Evolutionary conservation across 64 coral and sea anemone genomes (phyloP), one percentile per base, ranked within the genome.

Genomic region (Acropora yongei): DNA sequence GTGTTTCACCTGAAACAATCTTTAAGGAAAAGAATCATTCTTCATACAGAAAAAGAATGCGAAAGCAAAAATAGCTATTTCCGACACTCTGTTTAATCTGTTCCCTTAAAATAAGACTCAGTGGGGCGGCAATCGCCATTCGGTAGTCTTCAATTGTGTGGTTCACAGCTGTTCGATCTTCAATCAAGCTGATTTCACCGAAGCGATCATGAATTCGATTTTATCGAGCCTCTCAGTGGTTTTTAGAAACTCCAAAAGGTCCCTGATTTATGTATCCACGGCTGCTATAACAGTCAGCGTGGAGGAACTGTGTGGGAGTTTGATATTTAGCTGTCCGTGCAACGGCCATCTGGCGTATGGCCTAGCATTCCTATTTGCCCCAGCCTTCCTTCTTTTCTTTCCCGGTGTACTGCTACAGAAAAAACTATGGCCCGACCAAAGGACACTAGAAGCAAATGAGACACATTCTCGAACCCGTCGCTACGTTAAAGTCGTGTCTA

Each of bases 221-320:
- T 39, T 81, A 42, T 41, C 50, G 0, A 43, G 20, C 19, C 8
- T 55, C 1, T 20, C 12, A 30, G 30, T 81, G 19, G 9, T 81
- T 3, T 61, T 81, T 30, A 81, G 53, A 41, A 81, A 81, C 79
- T 81, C 79, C 9, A 81, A 81, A 13, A 50, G 79, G 18, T 81
- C 79, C 2, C 13, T 81, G 53, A 41, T 81, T 7, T 81, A 81
- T 60, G 79, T 50, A 12, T 63, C 50, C 10, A 61, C 61, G 8
- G 79, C 79, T 6, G 79, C 50, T 42, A 12, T 60, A 30, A 81
- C 79, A 60, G 40, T 61, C 12, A 55, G 79, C 51, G 10, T 81
- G 50, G 51, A 81, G 42, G 79, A 81, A 55, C 19, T 81, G 40
- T 41, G 58, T 41, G 79, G 42, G 53, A 81, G 79, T 30, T 19